These are phyloP conservation scores for Hucho hucho DNA, from an alignment of 2,113 vertebrate genomes.

Conservation along the genomic window DNA sequence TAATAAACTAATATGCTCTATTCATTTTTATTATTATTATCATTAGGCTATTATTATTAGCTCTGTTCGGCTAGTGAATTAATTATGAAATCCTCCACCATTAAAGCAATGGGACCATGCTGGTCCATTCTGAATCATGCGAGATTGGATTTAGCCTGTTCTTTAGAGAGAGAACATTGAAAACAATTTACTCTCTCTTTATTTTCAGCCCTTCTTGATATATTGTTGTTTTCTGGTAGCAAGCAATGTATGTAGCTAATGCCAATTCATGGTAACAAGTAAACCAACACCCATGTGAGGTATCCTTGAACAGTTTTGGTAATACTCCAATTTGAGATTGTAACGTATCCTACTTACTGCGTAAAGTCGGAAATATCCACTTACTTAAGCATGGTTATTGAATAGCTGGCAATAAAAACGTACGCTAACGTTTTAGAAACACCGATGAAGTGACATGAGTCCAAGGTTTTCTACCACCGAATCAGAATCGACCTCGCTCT, in stretches of 20 bases:
- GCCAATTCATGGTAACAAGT: not conserved
- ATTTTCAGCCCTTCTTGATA: no score
- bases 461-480: not conserved
- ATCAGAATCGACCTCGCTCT: not conserved
- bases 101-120: no score
- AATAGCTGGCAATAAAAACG: slow-evolving; percentile 26
- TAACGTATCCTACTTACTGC: slow-evolving; percentile 23
- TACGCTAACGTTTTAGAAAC: not conserved
- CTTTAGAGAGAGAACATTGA: no score
- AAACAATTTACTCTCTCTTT: no score
- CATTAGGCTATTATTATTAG: no score
- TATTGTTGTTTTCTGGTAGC: no score
- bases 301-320: slow-evolving; percentile 4
- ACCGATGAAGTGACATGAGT: not conserved
- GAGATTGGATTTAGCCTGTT: no score
- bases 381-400: slow-evolving; percentile 37
- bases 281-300: slow-evolving; percentile 10
- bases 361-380: slow-evolving; percentile 39
- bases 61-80: no score
- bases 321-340: slow-evolving; percentile 5
- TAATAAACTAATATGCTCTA: no score
- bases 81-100: no score
- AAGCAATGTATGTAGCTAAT: not conserved
- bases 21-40: no score
- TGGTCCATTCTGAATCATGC: no score